These are phyloP conservation scores for Drosophila cardini DNA, from an alignment of 1,140 invertebrate species.

Conservation along the genomic window DNA sequence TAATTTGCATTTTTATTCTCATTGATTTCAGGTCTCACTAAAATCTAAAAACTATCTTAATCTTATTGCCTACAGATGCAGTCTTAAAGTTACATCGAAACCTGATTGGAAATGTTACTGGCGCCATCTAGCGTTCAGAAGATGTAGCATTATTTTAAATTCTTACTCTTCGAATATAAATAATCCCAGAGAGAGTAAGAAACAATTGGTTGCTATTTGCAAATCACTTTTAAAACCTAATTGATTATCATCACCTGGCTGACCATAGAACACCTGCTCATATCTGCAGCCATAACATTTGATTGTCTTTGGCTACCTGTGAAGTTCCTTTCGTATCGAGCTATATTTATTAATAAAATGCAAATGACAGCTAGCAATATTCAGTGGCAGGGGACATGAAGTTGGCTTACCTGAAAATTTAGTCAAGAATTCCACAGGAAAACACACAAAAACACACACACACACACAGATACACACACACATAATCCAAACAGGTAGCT, in stretches of 20 bases:
- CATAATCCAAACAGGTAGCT: neutral
- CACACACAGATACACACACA: neutral
- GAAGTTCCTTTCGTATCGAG: slow-evolving; percentile 25
- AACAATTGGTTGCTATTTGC: neutral
- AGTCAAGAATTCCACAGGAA: neutral
- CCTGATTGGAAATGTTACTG: too few relatives aligned
- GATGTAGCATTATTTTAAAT: too few relatives aligned
- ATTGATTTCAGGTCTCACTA: too few relatives aligned
- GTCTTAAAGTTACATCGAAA: too few relatives aligned
- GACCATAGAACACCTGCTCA: neutral
- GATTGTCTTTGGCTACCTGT: slow-evolving; percentile 25
- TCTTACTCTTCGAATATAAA: too few relatives aligned
- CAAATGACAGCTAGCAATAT: slow-evolving; percentile 33
- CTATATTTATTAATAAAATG: slow-evolving; percentile 52
- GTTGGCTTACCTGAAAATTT: slow-evolving; percentile 18
- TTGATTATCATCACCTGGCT: slow-evolving; percentile 7
- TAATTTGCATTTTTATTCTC: too few relatives aligned
- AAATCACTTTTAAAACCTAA: slow-evolving; percentile 29
- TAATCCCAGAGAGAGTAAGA: neutral
- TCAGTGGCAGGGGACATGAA: neutral
- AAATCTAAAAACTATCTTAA: too few relatives aligned
- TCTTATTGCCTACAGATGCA: too few relatives aligned
- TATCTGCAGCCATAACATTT: slow-evolving; percentile 8
- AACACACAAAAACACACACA: slow-evolving; percentile 12
- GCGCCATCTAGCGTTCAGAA: too few relatives aligned